Evolutionary conservation across 2,113 vertebrate genomes (phyloP).

Genomic region (Lagopus leucura): DNA sequence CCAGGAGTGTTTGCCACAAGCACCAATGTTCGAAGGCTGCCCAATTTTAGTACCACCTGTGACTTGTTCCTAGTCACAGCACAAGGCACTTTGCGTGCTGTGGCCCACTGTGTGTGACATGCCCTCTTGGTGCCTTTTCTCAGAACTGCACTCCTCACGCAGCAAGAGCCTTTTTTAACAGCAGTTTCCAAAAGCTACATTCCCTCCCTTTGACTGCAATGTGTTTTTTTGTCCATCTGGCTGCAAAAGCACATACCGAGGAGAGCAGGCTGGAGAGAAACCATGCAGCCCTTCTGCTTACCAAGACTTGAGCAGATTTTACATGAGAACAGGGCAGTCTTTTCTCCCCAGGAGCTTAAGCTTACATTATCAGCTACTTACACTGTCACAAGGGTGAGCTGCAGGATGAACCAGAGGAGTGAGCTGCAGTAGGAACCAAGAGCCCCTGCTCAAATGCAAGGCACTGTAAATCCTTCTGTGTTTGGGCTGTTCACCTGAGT

Average conservation of each 20-base stretch:
- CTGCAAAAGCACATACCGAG: constrained; percentile 33
- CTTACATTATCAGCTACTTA: background rate
- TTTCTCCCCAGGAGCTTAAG: background rate
- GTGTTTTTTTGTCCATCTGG: constrained; percentile 22
- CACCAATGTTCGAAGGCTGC: background rate
- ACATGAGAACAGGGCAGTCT: background rate
- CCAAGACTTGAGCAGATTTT: background rate
- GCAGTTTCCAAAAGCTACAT: constrained; percentile 27
- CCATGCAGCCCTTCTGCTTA: constrained; percentile 3
- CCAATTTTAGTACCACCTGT: background rate
- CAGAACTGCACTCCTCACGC: background rate
- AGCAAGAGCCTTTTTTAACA: background rate
- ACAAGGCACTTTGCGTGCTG: background rate
- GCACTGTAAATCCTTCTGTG: background rate
- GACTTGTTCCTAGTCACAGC: background rate
- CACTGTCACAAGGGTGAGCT: rapidly evolving
- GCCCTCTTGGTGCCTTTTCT: background rate
- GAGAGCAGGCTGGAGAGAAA: constrained; percentile 2
- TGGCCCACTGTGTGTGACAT: background rate
- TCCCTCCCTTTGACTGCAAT: background rate
- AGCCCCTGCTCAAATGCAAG: background rate
- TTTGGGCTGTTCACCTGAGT: background rate
- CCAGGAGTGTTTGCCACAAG: background rate
- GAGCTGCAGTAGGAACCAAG: background rate
- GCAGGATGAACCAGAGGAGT: rapidly evolving